phyloP scores from a whole-genome alignment of 2,113 vertebrate genomes.

The Ptychochromis oligacanthus region DNA sequence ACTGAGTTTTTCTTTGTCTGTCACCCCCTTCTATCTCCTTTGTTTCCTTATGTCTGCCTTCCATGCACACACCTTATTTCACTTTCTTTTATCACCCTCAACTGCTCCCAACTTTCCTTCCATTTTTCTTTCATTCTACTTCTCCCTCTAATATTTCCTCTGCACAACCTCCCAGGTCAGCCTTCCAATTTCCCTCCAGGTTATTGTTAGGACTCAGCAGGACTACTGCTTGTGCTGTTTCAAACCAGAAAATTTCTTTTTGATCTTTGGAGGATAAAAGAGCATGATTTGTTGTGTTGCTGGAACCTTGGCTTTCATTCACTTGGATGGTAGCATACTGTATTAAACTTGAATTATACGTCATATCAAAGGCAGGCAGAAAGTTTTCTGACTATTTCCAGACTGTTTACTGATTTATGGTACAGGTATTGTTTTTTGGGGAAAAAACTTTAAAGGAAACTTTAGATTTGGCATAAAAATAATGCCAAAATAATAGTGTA shows the following conservation, averaged over 20 bases:
- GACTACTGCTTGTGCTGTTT: background rate
- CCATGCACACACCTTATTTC: background rate
- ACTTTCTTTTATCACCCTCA: background rate
- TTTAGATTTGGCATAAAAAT: background rate
- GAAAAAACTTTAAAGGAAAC: background rate
- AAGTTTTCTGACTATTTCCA: conserved; percentile 1
- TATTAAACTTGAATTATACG: conserved; percentile 36
- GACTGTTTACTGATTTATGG: background rate
- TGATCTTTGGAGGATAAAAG: conserved; percentile 46
- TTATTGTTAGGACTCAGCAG: conserved; percentile 7
- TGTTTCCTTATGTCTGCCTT: conserved; percentile 5
- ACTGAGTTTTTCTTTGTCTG: conserved; percentile 17
- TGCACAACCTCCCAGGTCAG: conserved; percentile 14
- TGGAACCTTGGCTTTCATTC: conserved; percentile 19
- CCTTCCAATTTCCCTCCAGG: conserved; percentile 1
- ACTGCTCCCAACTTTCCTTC: background rate
- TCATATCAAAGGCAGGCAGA: conserved; percentile 16
- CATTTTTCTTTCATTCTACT: background rate
- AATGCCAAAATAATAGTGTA: no score
- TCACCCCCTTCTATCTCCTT: conserved; percentile 10
- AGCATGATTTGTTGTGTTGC: conserved; percentile 14
- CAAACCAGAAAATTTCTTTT: conserved; percentile 28
- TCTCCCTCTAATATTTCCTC: background rate
- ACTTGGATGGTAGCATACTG: background rate
- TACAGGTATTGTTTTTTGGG: background rate